A percentile compares a stretch with the other conserved stretches of the same genome.
Evolutionary conservation across 2,113 vertebrate genomes (phyloP).

Genomic region (Motacilla alba): DNA sequence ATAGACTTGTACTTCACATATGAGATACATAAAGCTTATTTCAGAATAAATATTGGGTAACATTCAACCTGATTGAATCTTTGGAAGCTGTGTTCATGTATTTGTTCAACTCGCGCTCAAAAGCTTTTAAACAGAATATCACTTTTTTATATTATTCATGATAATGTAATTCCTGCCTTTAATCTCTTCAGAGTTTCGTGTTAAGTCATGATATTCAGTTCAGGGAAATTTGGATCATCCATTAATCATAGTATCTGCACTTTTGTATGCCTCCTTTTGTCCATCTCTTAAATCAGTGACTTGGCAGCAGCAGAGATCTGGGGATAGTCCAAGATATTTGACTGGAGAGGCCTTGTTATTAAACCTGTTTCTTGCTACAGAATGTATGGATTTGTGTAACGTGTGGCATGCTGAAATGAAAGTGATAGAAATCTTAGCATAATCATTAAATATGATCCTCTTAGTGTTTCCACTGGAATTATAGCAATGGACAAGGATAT

Average conservation of each 20-base stretch:
- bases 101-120: constrained; percentile 73
- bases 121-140: constrained; percentile 76
- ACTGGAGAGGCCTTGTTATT: constrained; percentile 83
- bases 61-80: constrained; percentile 71
- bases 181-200: constrained; percentile 83
- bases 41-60: constrained; percentile 73
- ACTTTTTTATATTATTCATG: constrained; percentile 76
- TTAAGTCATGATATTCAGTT: constrained; percentile 89
- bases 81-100: constrained; percentile 71
- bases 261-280: constrained; percentile 86
- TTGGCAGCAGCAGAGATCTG: constrained; percentile 80
- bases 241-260: constrained; percentile 86
- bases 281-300: constrained; percentile 91
- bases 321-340: constrained; percentile 72
- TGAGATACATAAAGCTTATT: constrained; percentile 61
- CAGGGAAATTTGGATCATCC: constrained; percentile 83
- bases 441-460: constrained; percentile 31
- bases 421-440: constrained; percentile 67
- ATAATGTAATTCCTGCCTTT: constrained; percentile 76
- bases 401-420: constrained; percentile 83
- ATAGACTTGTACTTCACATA: constrained; percentile 57
- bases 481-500: not conserved
- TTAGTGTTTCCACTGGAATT: not conserved
- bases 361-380: constrained; percentile 77
- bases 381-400: constrained; percentile 83